phyloP scores from a whole-genome alignment of 2,888 invertebrate genomes.

The Augiades crinisus region DNA sequence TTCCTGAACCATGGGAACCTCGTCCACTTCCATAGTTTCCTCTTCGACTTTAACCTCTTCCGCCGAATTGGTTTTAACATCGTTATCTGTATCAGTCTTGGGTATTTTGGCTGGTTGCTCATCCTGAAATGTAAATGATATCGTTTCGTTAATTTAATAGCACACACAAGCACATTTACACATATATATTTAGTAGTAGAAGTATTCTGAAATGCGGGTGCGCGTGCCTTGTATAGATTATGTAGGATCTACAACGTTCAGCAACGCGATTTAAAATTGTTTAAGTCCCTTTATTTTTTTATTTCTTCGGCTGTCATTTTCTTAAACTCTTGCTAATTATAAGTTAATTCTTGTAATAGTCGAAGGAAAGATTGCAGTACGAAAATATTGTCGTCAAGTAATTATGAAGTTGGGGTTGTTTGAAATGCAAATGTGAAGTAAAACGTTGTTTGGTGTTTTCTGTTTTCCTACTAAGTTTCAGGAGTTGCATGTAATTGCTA shows the following conservation, averaged over 20 bases:
- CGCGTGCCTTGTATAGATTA: no score
- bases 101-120: conserved; percentile 78
- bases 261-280: no score
- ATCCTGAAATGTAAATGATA: conserved; percentile 47
- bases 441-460: conserved; percentile 16
- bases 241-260: no score
- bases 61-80: conserved; percentile 48
- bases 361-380: not conserved
- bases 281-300: no score
- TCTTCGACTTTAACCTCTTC: conserved; percentile 32
- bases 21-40: conserved; percentile 57
- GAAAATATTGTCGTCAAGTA: conserved; percentile 14
- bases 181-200: no score
- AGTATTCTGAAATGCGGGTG: no score
- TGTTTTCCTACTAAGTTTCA: conserved; percentile 3
- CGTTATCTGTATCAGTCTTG: conserved; percentile 68
- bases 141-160: no score
- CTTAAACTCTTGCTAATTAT: conserved; percentile 1
- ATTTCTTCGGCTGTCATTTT: no score
- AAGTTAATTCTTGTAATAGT: not conserved
- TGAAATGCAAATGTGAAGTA: conserved; percentile 18
- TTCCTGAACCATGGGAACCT: conserved; percentile 29
- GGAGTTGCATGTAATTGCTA: conserved; percentile 49
- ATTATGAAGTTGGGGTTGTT: conserved; percentile 16
- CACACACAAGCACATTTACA: no score